Percentiles rank a stretch among this genome's conserved stretches.
phyloP scores from a whole-genome alignment of 2,113 vertebrate species.

The Hyla sarda region DNA sequence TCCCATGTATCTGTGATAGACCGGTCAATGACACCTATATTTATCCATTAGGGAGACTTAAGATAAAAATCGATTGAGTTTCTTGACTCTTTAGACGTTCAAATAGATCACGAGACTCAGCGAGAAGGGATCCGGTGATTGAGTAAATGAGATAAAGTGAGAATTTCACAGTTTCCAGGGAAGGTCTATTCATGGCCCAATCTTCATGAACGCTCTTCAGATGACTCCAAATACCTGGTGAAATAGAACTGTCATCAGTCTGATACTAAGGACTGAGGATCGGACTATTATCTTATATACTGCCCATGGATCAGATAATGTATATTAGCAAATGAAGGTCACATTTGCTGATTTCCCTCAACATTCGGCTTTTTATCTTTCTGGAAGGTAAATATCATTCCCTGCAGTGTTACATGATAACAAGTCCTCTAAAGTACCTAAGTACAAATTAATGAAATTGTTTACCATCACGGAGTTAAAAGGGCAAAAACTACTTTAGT shows the following conservation, averaged over 20 bases:
- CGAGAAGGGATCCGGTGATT: background rate
- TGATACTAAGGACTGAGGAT: background rate
- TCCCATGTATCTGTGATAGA: background rate
- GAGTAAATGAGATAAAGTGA: background rate
- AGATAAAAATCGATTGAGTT: slow-evolving; percentile 12
- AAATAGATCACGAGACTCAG: slow-evolving; percentile 3
- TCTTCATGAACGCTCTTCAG: background rate
- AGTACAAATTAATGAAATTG: background rate
- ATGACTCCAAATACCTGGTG: background rate
- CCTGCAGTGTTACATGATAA: background rate
- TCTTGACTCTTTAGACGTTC: background rate
- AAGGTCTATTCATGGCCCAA: background rate
- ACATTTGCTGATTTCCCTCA: background rate
- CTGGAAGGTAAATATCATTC: background rate
- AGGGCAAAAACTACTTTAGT: background rate
- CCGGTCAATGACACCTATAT: background rate
- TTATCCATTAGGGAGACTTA: background rate
- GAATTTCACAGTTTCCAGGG: background rate
- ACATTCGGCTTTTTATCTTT: background rate
- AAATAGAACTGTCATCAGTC: background rate
- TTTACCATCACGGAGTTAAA: background rate
- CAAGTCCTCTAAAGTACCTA: background rate
- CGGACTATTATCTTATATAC: background rate
- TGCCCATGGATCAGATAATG: background rate
- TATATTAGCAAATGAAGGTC: background rate